Evolutionary conservation across 2,888 invertebrate genomes (phyloP).

Genomic region (Mallateleia sp.): DNA sequence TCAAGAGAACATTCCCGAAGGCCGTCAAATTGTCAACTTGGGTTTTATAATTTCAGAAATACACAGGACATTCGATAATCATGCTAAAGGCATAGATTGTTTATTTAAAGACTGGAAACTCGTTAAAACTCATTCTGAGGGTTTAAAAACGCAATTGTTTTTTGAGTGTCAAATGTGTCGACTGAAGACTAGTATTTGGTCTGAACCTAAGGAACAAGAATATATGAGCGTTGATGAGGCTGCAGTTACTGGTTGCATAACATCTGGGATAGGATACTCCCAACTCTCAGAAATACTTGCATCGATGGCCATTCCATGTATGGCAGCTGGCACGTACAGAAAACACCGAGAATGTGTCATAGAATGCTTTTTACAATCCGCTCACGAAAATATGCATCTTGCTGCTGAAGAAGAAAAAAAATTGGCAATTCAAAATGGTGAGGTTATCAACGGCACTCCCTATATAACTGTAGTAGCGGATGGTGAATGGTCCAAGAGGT

Average conservation of each 20-base stretch:
- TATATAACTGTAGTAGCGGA: constrained; percentile 31
- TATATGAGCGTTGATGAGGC: no score
- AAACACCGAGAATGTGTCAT: not conserved
- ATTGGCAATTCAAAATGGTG: constrained; percentile 50
- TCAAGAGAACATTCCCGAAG: no score
- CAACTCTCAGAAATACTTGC: not conserved
- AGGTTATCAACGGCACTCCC: constrained; percentile 58
- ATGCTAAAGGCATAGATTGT: no score
- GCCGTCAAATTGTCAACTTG: no score
- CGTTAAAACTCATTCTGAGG: no score
- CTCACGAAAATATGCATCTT: constrained; percentile 41
- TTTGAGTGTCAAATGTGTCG: no score
- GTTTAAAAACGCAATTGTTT: no score
- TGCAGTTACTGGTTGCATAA: not conserved
- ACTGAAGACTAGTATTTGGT: no score
- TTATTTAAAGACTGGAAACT: no score
- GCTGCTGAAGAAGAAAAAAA: constrained; percentile 54
- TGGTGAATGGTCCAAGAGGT: constrained; percentile 18
- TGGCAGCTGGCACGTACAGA: not conserved
- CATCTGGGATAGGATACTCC: not conserved
- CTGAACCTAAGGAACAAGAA: no score
- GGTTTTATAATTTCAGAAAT: no score
- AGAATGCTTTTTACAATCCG: not conserved
- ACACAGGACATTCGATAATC: no score
- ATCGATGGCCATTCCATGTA: not conserved